Evolutionary conservation across 2,888 invertebrate genomes (phyloP), one percentile per base, ranked within the genome.

Genomic region (Drosophila mimica): DNA sequence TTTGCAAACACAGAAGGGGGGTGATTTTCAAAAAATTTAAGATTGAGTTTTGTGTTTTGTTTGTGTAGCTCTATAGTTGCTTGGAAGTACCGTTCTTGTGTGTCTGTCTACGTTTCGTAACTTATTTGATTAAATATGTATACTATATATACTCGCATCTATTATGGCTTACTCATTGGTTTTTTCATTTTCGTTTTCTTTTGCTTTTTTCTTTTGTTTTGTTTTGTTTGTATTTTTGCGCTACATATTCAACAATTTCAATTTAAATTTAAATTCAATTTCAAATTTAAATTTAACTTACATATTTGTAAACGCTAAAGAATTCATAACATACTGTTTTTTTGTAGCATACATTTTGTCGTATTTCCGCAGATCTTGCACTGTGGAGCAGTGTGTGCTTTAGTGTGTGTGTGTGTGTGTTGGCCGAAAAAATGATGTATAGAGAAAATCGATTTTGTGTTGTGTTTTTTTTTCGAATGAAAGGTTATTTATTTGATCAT

Each of bases 241-340:
- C 82, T 87, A 88, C 89, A 87, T 86, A 70, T 79, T 87, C 87
- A 87, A 87, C 87, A 87, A 87, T 79, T 79, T 87, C 66, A 80
- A 82, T 88, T 74, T 59, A 61, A 74, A 67, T 78, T 77, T 67
- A 76, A 67, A 76, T 75, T 76, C 64, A 76, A 75, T 70, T 56
- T 76, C 53, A 72, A 76, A 76, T 76, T 76, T 49, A 76, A 76
- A 77, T 73, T 43, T 84, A 87, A 70, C 84, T 84, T 84, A 84
- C 75, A 76, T 86, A 82, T 82, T 72, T 79, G 72, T 79, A 70
- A 85, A 72, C 83, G 81, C 85, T 81, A 83, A 83, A 74, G 72
- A 85, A 83, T 79, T 79, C 66, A 81, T 83, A 84, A 83, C 83
- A 79, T 82, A 72, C 74, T 38, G 43, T 25, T 15, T 74, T n/a